Conservation (phyloP, 2,113 vertebrate genomes). For the Alexandromys fortis region DNA sequence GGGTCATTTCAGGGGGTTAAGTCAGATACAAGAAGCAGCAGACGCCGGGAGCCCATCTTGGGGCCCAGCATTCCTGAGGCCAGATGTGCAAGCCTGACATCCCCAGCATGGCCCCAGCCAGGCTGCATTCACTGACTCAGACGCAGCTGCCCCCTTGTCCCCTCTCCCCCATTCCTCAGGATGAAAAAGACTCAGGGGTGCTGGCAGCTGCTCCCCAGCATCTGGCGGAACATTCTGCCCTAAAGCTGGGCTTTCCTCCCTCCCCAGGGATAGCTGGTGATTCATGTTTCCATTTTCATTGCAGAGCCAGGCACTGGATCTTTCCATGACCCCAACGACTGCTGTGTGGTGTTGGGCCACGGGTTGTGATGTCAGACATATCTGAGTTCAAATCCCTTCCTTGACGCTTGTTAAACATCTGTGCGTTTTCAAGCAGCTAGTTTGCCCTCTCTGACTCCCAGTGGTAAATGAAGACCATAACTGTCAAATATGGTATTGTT, state of each 20-base stretch:
- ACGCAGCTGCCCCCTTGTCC: neutral
- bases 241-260: conserved; percentile 30
- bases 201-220: conserved; percentile 54
- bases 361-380: neutral
- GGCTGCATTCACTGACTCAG: neutral
- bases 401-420: neutral
- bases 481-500: neutral
- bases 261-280: conserved; percentile 57
- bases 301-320: conserved; percentile 20
- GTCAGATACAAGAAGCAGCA: neutral
- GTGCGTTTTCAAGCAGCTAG: neutral
- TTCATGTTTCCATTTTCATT: conserved; percentile 65
- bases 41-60: neutral
- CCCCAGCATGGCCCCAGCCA: neutral
- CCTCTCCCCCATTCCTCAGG: conserved; percentile 31
- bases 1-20: neutral
- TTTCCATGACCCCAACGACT: conserved; percentile 41
- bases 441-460: neutral
- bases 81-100: conserved; percentile 57
- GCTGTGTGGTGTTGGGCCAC: neutral
- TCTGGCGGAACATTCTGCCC: conserved; percentile 77
- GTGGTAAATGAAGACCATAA: neutral
- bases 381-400: conserved; percentile 47
- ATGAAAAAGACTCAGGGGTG: neutral
- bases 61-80: conserved; percentile 56